Conservation (phyloP, 2,888 invertebrate species). For the Sicus ferrugineus region DNA sequence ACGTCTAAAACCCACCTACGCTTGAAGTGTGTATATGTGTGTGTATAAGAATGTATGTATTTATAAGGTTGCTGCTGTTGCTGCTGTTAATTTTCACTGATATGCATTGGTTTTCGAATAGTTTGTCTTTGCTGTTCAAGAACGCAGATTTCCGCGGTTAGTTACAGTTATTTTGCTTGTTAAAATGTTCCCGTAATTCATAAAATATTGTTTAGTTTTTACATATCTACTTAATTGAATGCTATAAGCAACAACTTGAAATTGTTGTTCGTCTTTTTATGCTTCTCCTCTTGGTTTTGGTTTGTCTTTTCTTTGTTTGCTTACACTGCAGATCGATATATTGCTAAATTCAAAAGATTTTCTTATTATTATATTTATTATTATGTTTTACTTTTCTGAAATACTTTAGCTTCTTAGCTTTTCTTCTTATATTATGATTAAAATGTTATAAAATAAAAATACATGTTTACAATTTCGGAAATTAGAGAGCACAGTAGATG, state of each 20-base stretch:
- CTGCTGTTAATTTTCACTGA: constrained; percentile 42
- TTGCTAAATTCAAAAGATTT: constrained; percentile 5
- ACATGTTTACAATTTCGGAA: too few species aligned
- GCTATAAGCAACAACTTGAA: constrained; percentile 21
- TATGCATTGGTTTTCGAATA: constrained; percentile 46
- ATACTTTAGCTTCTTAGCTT: constrained; percentile 35
- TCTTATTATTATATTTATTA: too few species aligned
- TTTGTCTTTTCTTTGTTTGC: constrained; percentile 17
- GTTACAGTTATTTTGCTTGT: constrained; percentile 42
- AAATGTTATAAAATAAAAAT: constrained; percentile 38
- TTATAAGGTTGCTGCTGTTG: constrained; percentile 33
- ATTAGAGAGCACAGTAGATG: constrained; percentile 22
- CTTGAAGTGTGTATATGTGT: constrained; percentile 9
- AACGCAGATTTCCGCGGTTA: constrained; percentile 40
- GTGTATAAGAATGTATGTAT: constrained; percentile 21
- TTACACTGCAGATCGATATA: background rate
- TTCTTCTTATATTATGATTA: constrained; percentile 42
- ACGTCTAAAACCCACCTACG: constrained; percentile 24
- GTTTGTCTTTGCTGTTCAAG: too few species aligned
- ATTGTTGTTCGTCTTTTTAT: constrained; percentile 34
- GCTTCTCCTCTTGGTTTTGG: background rate
- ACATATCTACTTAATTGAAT: constrained; percentile 38
- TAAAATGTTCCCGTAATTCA: constrained; percentile 62
- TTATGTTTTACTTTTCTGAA: background rate
- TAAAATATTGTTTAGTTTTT: constrained; percentile 57